Evolutionary conservation across 1,140 invertebrate genomes (phyloP).

Genomic region (Pectinophora gossypiella): DNA sequence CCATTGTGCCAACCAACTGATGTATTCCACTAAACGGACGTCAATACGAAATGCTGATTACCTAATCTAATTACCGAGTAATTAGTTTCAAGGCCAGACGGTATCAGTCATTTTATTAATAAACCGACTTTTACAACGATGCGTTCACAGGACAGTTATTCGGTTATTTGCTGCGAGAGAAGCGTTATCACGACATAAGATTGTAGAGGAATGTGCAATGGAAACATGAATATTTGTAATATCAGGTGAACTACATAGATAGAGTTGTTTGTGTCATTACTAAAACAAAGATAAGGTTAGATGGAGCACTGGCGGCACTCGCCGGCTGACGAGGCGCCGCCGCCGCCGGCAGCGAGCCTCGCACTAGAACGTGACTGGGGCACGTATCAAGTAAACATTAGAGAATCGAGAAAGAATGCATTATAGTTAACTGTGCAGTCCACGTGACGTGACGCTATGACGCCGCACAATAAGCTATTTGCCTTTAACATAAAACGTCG

Average conservation of each 20-base stretch:
- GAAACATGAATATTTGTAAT: conserved; percentile 62
- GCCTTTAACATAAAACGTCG: not conserved
- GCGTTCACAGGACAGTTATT: conserved; percentile 50
- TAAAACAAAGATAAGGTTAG: conserved; percentile 39
- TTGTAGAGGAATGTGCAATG: conserved; percentile 58
- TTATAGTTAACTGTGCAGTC: conserved; percentile 17
- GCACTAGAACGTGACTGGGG: conserved; percentile 43
- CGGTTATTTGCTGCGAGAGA: conserved; percentile 33
- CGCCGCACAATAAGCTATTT: conserved; percentile 1
- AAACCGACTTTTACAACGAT: conserved; percentile 14
- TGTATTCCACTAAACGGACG: not conserved
- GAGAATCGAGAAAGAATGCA: conserved; percentile 13
- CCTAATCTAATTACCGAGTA: not conserved
- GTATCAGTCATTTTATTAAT: not conserved
- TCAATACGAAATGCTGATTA: not conserved
- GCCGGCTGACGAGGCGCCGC: conserved; percentile 3
- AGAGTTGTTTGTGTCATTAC: conserved; percentile 36
- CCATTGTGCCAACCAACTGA: not conserved
- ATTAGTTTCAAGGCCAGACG: not conserved
- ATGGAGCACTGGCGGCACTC: conserved; percentile 27
- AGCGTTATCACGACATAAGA: conserved; percentile 53
- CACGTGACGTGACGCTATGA: conserved; percentile 21
- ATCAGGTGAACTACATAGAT: conserved; percentile 62
- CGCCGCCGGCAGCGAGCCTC: conserved; percentile 11
- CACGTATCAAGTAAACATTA: conserved; percentile 45